Conservation (phyloP, 2,797 vertebrate genomes). For the Geotrypetes seraphini region DNA sequence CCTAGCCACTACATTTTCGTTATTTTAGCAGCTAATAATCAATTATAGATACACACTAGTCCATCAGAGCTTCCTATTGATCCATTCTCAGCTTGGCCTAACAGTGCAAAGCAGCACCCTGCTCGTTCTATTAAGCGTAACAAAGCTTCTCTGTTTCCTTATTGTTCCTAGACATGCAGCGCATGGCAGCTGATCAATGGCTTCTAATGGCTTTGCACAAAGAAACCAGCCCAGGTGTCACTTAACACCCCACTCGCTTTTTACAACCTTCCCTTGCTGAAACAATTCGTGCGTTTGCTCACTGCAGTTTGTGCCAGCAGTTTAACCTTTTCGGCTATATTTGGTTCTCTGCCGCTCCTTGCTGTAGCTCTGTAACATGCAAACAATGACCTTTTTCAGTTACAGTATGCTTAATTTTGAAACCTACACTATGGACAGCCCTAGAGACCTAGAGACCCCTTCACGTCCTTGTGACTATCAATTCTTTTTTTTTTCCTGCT, state of each 20-base stretch:
- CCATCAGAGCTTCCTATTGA: background rate
- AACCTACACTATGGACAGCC: too few species aligned
- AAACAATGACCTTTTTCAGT: too few species aligned
- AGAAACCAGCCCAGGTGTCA: background rate
- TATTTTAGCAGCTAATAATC: slow-evolving; percentile 8
- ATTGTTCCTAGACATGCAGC: background rate
- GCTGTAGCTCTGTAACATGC: too few species aligned
- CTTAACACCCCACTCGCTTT: background rate
- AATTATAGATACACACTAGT: slow-evolving; percentile 4
- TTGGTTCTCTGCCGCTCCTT: background rate
- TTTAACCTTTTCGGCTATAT: background rate
- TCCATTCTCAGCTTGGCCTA: background rate
- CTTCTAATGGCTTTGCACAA: slow-evolving; percentile 2
- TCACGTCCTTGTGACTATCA: too few species aligned
- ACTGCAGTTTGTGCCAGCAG: fast-evolving
- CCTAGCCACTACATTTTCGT: slow-evolving; percentile 6
- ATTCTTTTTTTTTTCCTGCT: too few species aligned
- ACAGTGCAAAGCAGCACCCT: background rate
- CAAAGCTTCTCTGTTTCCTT: background rate
- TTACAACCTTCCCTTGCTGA: background rate
- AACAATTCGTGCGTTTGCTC: background rate
- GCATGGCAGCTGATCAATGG: background rate
- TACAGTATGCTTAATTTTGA: too few species aligned
- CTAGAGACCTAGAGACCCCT: too few species aligned
- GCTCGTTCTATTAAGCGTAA: background rate